phyloP scores from a whole-genome alignment of 2,113 vertebrate genomes.

The Microtus oregoni region DNA sequence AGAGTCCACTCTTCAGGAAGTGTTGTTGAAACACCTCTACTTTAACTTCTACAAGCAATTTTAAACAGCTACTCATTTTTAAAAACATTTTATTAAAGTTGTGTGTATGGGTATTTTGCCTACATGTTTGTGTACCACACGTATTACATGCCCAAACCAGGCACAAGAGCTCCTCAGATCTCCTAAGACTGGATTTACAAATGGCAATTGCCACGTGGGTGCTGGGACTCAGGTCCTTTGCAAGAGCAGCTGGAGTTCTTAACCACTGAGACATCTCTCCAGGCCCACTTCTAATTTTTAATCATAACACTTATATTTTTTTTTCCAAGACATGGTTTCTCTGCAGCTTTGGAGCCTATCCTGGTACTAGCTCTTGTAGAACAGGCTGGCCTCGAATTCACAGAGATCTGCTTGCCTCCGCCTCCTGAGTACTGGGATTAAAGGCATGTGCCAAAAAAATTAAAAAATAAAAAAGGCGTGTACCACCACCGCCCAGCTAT shows the following conservation, averaged over 20 bases:
- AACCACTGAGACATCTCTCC: neutral
- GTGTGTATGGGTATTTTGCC: neutral
- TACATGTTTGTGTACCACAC: neutral
- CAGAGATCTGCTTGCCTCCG: no score
- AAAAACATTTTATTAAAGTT: neutral
- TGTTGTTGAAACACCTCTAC: slow-evolving; percentile 15
- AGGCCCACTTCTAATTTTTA: neutral
- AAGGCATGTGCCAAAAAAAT: no score
- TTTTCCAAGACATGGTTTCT: no score
- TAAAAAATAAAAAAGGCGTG: no score
- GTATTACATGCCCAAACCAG: neutral
- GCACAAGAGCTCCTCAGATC: neutral
- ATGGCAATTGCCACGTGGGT: neutral
- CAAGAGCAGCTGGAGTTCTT: neutral
- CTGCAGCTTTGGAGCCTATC: no score
- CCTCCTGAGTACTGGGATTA: no score
- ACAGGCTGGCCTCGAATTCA: no score
- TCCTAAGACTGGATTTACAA: neutral
- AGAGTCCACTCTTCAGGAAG: slow-evolving; percentile 26
- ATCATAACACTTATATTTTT: no score
- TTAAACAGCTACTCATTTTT: neutral
- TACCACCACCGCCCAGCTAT: no score
- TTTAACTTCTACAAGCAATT: neutral
- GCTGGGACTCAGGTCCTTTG: neutral
- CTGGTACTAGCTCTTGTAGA: no score